phyloP scores from a whole-genome alignment of 2,888 invertebrate species.

The Mactromeris polynyma region DNA sequence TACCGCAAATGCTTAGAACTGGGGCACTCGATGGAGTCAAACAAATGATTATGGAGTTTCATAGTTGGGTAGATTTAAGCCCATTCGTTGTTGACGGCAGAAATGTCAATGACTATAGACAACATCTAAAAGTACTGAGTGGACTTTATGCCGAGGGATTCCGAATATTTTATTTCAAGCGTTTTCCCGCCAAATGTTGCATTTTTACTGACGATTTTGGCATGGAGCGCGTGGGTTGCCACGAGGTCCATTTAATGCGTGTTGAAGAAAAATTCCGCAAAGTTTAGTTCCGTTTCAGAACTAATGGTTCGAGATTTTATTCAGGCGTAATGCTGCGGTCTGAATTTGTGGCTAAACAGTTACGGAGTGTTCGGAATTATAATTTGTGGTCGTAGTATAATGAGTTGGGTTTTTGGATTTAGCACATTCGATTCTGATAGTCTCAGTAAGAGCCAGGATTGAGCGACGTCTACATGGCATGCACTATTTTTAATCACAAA shows the following conservation, averaged over 20 bases:
- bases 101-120: constrained; percentile 52
- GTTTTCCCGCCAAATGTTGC: constrained; percentile 66
- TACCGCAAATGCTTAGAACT: constrained; percentile 51
- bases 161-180: constrained; percentile 62
- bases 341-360: no score
- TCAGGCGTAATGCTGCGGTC: no score
- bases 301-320: no score
- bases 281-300: neutral
- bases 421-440: no score
- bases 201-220: constrained; percentile 58
- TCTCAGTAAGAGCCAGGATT: no score
- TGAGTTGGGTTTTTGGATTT: no score
- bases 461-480: no score
- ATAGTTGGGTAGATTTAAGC: constrained; percentile 57
- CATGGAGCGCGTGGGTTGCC: constrained; percentile 48
- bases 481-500: no score
- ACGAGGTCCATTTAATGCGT: constrained; percentile 64
- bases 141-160: constrained; percentile 59
- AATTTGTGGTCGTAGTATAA: no score
- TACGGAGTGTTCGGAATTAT: no score
- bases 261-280: neutral
- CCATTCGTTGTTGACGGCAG: constrained; percentile 58
- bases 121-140: constrained; percentile 55
- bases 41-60: constrained; percentile 66
- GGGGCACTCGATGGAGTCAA: constrained; percentile 55